Base-by-base conservation (phyloP, 1,140 invertebrate genomes). In the Pectinophora gossypiella region DNA sequence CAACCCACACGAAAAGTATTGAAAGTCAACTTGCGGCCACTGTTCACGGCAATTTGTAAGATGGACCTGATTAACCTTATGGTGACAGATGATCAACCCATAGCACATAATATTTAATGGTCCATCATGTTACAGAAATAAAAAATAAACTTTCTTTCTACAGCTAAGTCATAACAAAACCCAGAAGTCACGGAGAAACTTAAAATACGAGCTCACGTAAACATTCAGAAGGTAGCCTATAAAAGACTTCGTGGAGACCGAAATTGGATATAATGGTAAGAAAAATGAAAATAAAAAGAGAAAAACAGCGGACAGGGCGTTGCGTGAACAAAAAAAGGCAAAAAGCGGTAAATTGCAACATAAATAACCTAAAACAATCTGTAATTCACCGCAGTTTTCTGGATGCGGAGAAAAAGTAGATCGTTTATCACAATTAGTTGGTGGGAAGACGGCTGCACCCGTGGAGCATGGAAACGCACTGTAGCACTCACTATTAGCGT, bases 321-420 rank as follows among this genome's bases (percentile, higher is more conserved):
- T 36, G 53, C 42, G 48, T 55, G 48, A 42, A 56, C 54, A 55
- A 61, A 51, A 54, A 51, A 60, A 56, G 53, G 43, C 48, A 64
- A 63, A 56, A 70, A 62, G 56, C 60, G 57, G 62, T 61, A 68
- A 71, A 68, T 70, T 70, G 61, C 64, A 66, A 68, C 68, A 71
- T 71, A 71, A 71, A 71, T 71, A 56, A 71, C 68, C 58, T 48
- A 64, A 61, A 68, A 67, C 59, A 71, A 68, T 71, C 61, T 64
- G 68, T 71, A 71, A 71, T 71, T 68, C 64, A 61, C 61, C 60
- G 54, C 22, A 51, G 45, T 52, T 56, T 51, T 45, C 46, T 48
- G 46, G 23, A 19, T 32, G 16, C 46, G 15, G 36, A 21, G 46
- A 52, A 48, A 57, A 57, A 57, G 55, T 54, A 48, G 51, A 48